Percentiles rank a stretch among this genome's conserved stretches.
These are phyloP conservation scores for Xiphophorus birchmanni DNA, from an alignment of 2,797 vertebrate genomes.

Conservation along the genomic window DNA sequence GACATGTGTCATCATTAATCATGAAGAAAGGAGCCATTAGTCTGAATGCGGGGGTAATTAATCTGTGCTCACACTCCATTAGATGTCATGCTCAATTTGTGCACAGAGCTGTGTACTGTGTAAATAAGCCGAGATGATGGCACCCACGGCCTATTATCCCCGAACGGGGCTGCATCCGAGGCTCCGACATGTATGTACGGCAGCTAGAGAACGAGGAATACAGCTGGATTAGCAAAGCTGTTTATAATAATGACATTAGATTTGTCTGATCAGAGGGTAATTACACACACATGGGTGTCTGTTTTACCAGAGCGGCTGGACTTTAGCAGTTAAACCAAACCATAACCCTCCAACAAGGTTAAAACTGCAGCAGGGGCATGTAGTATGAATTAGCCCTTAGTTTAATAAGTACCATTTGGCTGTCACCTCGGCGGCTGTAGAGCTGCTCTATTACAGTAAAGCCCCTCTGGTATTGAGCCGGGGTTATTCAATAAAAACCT, in stretches of 20 bases:
- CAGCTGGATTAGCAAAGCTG: constrained; percentile 18
- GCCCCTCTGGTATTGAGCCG: constrained; percentile 69
- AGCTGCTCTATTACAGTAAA: constrained; percentile 75
- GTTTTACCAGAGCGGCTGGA: constrained; percentile 53
- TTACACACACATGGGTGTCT: constrained; percentile 39
- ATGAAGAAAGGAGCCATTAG: constrained; percentile 72
- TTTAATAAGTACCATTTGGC: constrained; percentile 79
- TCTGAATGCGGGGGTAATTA: constrained; percentile 70
- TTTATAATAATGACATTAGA: constrained; percentile 33
- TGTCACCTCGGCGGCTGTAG: constrained; percentile 66
- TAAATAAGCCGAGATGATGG: constrained; percentile 62
- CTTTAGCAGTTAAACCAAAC: constrained; percentile 49
- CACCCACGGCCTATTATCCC: constrained; percentile 48
- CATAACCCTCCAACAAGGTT: constrained; percentile 66
- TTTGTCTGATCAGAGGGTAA: constrained; percentile 59
- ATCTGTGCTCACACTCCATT: constrained; percentile 63
- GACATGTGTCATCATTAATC: constrained; percentile 72
- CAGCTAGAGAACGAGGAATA: constrained; percentile 6
- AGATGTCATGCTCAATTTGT: constrained; percentile 69
- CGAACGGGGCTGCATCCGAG: constrained; percentile 16
- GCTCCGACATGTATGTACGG: constrained; percentile 21
- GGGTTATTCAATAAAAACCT: constrained; percentile 80
- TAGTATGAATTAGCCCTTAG: constrained; percentile 69
- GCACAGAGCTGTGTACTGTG: constrained; percentile 54
- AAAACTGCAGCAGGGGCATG: constrained; percentile 60